Evolutionary conservation across 2,888 invertebrate species (phyloP).

Genomic region (Sabellastarte sp.): DNA sequence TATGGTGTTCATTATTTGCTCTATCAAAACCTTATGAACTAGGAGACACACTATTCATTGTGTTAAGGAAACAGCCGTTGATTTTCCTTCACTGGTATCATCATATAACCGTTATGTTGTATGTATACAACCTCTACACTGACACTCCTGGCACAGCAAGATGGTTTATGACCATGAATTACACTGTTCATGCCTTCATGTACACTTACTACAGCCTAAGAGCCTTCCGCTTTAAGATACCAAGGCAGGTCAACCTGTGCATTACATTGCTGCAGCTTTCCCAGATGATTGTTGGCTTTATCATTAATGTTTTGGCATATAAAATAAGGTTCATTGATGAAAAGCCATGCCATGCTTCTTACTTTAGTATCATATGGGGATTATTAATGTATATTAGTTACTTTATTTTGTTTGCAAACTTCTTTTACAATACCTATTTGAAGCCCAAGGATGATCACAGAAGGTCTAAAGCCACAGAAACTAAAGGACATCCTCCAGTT

Average conservation of each 20-base stretch:
- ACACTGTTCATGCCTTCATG: slow-evolving; percentile 62
- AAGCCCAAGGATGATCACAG: too few relatives aligned
- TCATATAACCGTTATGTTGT: slow-evolving; percentile 60
- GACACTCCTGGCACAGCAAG: slow-evolving; percentile 52
- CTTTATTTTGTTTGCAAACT: background rate
- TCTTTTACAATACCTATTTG: background rate
- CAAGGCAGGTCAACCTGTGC: slow-evolving; percentile 75
- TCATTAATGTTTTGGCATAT: slow-evolving; percentile 80
- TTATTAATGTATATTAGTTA: background rate
- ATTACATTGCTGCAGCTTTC: slow-evolving; percentile 86
- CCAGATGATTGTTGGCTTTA: slow-evolving; percentile 93
- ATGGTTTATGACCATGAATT: slow-evolving; percentile 62
- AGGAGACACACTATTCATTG: slow-evolving; percentile 64
- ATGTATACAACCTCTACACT: slow-evolving; percentile 59
- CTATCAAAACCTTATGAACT: slow-evolving; percentile 82
- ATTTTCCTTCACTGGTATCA: slow-evolving; percentile 64
- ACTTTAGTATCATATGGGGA: background rate
- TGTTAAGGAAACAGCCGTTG: slow-evolving; percentile 61
- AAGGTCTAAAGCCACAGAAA: too few relatives aligned
- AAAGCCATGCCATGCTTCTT: background rate
- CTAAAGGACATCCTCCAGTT: too few relatives aligned
- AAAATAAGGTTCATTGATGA: slow-evolving; percentile 24
- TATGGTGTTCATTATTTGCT: background rate
- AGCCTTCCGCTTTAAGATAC: slow-evolving; percentile 61
- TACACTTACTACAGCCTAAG: slow-evolving; percentile 62